These are phyloP conservation scores for Matsumurasca onukii DNA, from an alignment of 1,140 invertebrate genomes.

Conservation along the genomic window DNA sequence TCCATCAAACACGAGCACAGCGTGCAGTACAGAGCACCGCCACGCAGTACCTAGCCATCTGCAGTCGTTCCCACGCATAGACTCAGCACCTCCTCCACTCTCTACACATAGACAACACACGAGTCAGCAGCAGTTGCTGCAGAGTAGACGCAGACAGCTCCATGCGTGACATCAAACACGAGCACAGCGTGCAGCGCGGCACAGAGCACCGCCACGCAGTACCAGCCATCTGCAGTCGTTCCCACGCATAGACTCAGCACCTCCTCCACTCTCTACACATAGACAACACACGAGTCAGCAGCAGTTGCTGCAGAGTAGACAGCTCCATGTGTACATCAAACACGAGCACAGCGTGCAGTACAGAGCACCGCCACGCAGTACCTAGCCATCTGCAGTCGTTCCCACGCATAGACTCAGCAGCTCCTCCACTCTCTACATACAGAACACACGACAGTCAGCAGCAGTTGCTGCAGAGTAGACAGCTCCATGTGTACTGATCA, in stretches of 20 bases:
- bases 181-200: background rate
- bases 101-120: too few relatives aligned
- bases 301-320: conserved; percentile 49
- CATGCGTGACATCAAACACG: too few relatives aligned
- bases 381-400: conserved; percentile 53
- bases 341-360: conserved; percentile 54
- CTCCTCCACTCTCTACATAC: conserved; percentile 21
- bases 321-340: conserved; percentile 53
- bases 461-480: conserved; percentile 49
- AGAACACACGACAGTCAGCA: conserved; percentile 51
- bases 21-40: conserved; percentile 51
- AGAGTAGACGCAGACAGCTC: too few relatives aligned
- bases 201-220: too few relatives aligned
- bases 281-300: conserved; percentile 52
- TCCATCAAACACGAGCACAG: conserved; percentile 55
- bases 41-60: conserved; percentile 51
- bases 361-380: conserved; percentile 46
- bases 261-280: too few relatives aligned
- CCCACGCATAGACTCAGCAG: conserved; percentile 43
- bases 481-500: conserved; percentile 52
- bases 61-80: conserved; percentile 49
- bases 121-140: too few relatives aligned
- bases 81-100: conserved; percentile 34
- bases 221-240: too few relatives aligned
- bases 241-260: too few relatives aligned